Evolutionary conservation across 2,113 vertebrate species (phyloP), one percentile per base, ranked within the genome.

Genomic region (Ochotona princeps): DNA sequence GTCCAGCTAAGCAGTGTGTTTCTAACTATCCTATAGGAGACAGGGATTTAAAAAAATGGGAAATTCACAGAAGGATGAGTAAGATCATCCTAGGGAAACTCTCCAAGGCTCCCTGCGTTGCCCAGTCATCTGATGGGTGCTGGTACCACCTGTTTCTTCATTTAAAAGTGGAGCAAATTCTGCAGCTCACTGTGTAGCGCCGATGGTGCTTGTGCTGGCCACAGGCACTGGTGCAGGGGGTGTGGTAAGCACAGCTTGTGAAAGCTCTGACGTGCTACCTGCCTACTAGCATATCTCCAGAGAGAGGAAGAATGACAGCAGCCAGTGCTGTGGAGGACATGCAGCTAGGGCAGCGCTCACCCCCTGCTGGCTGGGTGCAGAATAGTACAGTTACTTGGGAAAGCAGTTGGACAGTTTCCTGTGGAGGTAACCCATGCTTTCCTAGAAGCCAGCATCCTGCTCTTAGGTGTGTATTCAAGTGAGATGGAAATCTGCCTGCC

Each of bases 161-260:
- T 15, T 76, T 72, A 47, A 82, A 78, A 89, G 69, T 35, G 44
- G 60, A 85, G 85, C 30, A 88, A 44, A 60, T 25, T 8, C 6
- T 0, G 6, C 57, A 49, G 21, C 80, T 57, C 38, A 47, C 47
- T 25, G 9, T 28, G 5, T 4, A 47, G n/a, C 35, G 26, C 38
- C 44, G 25, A 35, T 54, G 10, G 63, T 25, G 49, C 7, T 5
- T 44, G 13, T 65, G 66, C 38, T 44, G 38, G 57, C 30, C 5
- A 0, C 7, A 3, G 7, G 87, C 30, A 21, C 0, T 1, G 18
- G 18, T 28, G 4, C 73, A 9, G 30, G 1, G 47, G 8, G 4
- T 30, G 9, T 51, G 4, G 10, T 38, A 9, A 67, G 20, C 14
- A 15, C 44, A 13, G 3, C 73, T 9, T 44, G 38, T 44, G 38